A percentile compares a stretch with the other conserved stretches of the same genome.
Conservation (phyloP, 2,113 vertebrate genomes). For the Pan paniscus region DNA sequence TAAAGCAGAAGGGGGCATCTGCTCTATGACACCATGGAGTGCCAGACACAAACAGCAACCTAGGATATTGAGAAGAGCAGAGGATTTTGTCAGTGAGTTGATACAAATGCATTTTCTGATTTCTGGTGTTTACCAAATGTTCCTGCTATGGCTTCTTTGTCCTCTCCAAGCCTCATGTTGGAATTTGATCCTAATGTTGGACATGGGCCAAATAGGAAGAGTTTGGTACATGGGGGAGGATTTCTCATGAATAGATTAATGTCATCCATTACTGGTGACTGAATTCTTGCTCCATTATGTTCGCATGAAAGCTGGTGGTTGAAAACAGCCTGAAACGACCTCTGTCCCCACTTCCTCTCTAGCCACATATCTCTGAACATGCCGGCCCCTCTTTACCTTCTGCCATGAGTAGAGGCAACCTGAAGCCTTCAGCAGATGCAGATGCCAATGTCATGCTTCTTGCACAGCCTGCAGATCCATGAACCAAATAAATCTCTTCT, state of each 20-base stretch:
- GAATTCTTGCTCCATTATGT: not conserved
- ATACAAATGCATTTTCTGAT: not conserved
- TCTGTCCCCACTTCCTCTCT: not conserved
- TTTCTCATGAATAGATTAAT: not conserved
- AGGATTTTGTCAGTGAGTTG: not conserved
- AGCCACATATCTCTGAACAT: not conserved
- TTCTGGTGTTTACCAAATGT: not conserved
- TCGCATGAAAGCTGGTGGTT: not conserved
- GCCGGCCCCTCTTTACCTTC: not conserved
- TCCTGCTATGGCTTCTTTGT: not conserved
- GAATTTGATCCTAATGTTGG: not conserved
- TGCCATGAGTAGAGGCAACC: not conserved
- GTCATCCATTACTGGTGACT: not conserved
- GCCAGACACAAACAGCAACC: too few species aligned
- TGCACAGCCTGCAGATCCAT: not conserved
- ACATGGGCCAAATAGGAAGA: not conserved
- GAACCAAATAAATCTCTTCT: not conserved
- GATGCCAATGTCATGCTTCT: not conserved
- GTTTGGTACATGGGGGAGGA: not conserved
- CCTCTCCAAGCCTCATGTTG: not conserved
- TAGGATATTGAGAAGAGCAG: rapidly evolving
- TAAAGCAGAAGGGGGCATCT: not conserved
- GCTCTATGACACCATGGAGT: not conserved
- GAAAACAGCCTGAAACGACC: not conserved
- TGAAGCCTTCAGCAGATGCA: not conserved